Conservation (phyloP, 1,140 invertebrate species). For the Zaprionus lachaisei region DNA sequence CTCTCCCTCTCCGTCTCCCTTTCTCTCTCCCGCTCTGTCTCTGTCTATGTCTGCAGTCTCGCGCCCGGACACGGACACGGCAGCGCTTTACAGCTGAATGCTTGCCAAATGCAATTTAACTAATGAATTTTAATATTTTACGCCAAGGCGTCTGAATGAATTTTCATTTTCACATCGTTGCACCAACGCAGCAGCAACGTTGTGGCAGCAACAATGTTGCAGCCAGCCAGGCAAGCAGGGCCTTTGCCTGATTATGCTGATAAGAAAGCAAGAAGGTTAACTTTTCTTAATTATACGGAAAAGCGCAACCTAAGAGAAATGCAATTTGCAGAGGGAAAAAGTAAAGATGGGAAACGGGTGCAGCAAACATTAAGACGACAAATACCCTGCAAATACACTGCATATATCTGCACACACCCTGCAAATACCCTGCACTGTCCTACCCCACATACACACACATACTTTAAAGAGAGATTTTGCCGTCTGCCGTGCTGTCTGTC, state of each 20-base stretch:
- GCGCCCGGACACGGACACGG: conserved; percentile 17
- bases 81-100: conserved; percentile 79
- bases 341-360: not conserved
- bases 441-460: not conserved
- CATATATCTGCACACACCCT: not conserved
- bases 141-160: conserved; percentile 79
- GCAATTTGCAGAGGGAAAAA: conserved; percentile 31
- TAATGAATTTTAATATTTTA: conserved; percentile 84
- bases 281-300: conserved; percentile 82
- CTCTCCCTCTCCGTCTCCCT: not conserved
- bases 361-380: conserved; percentile 63
- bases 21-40: not conserved
- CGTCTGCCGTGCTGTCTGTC: conserved; percentile 34
- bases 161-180: conserved; percentile 84
- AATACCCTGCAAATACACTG: conserved; percentile 27
- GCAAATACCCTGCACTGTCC: conserved; percentile 15
- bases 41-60: not conserved
- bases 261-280: conserved; percentile 80
- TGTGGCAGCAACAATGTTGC: conserved; percentile 43
- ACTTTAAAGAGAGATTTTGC: conserved; percentile 30
- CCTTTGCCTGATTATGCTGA: conserved; percentile 75
- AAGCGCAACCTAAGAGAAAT: conserved; percentile 35
- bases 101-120: conserved; percentile 83
- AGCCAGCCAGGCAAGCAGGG: conserved; percentile 1
- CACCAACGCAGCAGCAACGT: conserved; percentile 51